These are phyloP conservation scores for Smutsia gigantea DNA, from an alignment of 2,797 vertebrate genomes.

Conservation along the genomic window DNA sequence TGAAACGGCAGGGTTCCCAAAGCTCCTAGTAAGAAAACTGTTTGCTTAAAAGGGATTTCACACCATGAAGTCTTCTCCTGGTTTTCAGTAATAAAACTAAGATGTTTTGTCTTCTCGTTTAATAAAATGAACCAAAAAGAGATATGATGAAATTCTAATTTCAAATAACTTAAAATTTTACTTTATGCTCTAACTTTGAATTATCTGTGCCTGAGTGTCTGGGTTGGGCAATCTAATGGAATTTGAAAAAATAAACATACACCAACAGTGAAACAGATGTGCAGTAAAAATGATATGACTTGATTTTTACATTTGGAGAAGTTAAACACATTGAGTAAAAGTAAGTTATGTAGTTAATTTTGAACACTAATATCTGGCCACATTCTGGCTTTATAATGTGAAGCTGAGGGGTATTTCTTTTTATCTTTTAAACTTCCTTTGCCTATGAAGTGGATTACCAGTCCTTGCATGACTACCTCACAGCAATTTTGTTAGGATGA, in stretches of 20 bases:
- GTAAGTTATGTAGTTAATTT: background rate
- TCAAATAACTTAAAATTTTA: constrained; percentile 16
- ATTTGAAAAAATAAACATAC: background rate
- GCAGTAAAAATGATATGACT: background rate
- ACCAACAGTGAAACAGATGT: background rate
- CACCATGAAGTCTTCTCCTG: background rate
- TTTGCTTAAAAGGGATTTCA: background rate
- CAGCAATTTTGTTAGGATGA: background rate
- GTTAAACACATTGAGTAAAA: background rate
- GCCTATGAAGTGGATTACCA: background rate
- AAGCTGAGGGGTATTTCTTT: background rate
- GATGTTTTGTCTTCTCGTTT: background rate
- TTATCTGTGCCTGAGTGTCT: background rate
- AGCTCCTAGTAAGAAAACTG: background rate
- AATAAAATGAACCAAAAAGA: background rate
- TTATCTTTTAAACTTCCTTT: background rate
- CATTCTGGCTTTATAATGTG: background rate
- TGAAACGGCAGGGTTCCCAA: background rate
- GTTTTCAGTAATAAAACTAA: background rate
- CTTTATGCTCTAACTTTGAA: background rate
- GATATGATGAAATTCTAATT: constrained; percentile 27
- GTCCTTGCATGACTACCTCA: background rate
- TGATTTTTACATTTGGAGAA: background rate
- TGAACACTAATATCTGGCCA: background rate
- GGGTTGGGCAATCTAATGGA: background rate